Conservation (phyloP, 2,113 vertebrate genomes). For the Nansenia antarctica region DNA sequence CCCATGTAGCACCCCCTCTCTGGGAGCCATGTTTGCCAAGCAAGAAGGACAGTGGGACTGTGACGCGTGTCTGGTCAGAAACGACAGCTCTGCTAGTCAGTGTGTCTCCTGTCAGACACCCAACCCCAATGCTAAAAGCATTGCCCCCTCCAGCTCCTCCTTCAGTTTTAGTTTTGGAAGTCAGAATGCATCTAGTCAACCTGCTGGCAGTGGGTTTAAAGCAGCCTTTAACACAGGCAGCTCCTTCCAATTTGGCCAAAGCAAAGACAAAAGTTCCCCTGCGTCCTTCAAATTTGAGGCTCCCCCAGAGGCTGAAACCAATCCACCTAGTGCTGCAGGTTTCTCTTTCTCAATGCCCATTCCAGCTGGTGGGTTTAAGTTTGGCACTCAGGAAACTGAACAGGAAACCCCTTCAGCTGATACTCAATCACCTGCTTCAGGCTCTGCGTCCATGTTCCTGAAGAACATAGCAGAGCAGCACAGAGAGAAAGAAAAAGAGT, state of each 20-base stretch:
- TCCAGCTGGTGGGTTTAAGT: constrained; percentile 81
- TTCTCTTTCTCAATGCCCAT: constrained; percentile 83
- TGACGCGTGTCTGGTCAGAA: constrained; percentile 76
- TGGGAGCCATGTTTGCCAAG: constrained; percentile 78
- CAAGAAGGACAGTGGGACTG: constrained; percentile 88
- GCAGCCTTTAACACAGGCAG: constrained; percentile 69
- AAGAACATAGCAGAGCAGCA: constrained; percentile 79
- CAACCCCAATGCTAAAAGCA: constrained; percentile 74
- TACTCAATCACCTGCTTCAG: constrained; percentile 48
- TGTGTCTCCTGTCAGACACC: constrained; percentile 77
- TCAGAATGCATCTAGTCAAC: constrained; percentile 67
- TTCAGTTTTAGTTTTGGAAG: constrained; percentile 73
- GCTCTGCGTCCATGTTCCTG: constrained; percentile 66
- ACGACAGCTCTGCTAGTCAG: constrained; percentile 67
- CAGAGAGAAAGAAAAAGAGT: constrained; percentile 70
- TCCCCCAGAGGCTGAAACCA: constrained; percentile 66
- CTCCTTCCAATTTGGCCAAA: constrained; percentile 82
- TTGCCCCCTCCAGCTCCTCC: constrained; percentile 54
- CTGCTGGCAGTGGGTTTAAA: constrained; percentile 76
- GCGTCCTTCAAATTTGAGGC: constrained; percentile 77
- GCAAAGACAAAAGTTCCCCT: constrained; percentile 70
- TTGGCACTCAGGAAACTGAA: constrained; percentile 82
- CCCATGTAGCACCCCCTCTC: constrained; percentile 39
- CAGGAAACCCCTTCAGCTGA: constrained; percentile 55
- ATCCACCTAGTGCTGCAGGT: constrained; percentile 69